phyloP scores from a whole-genome alignment of 2,888 invertebrate genomes.

The Drosophila meridiana region DNA sequence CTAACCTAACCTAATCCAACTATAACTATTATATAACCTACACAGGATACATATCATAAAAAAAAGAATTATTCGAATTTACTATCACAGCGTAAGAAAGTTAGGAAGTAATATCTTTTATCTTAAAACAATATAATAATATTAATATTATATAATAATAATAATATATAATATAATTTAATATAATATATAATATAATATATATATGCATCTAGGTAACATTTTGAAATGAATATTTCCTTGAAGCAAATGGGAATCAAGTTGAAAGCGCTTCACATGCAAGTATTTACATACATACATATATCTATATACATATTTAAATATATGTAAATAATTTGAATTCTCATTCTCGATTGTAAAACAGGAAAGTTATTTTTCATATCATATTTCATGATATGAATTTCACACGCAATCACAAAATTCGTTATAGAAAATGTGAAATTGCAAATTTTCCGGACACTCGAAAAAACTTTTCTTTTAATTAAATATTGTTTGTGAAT shows the following conservation, averaged over 20 bases:
- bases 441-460: neutral
- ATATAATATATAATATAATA: too few species aligned
- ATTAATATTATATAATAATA: too few species aligned
- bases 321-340: neutral
- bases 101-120: too few species aligned
- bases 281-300: neutral
- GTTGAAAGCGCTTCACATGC: slow-evolving; percentile 2
- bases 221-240: slow-evolving; percentile 7
- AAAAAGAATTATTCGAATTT: too few species aligned
- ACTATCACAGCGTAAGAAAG: too few species aligned
- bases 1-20: too few species aligned
- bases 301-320: neutral
- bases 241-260: slow-evolving; percentile 8
- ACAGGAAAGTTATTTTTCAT: neutral
- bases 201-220: neutral
- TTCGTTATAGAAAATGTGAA: too few species aligned
- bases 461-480: neutral
- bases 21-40: too few species aligned
- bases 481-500: neutral
- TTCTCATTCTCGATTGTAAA: neutral
- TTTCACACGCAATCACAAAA: neutral
- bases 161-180: too few species aligned
- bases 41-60: too few species aligned
- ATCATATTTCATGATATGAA: neutral
- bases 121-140: too few species aligned